Percentiles rank a stretch among this genome's conserved stretches.
Conservation (phyloP, 2,797 vertebrate genomes). For the Sebastes itinus region DNA sequence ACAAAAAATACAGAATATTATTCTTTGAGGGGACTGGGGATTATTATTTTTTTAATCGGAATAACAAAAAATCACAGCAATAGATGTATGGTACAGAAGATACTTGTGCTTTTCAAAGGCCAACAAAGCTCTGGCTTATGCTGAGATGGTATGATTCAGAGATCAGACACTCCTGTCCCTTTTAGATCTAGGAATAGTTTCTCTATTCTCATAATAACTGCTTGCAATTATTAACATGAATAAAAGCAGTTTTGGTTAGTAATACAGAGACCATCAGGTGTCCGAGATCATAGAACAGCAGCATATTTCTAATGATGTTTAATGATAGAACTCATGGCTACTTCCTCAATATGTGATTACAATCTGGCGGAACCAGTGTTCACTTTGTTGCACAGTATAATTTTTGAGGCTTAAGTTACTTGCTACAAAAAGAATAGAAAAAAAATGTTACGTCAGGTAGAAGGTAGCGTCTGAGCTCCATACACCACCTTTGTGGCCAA, state of each 20-base stretch:
- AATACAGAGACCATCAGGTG: conserved; percentile 1
- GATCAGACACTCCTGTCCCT: conserved; percentile 19
- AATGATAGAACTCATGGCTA: conserved; percentile 29
- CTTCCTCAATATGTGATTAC: conserved; percentile 34
- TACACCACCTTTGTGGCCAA: not conserved
- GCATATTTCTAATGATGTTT: conserved; percentile 19
- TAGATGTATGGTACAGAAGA: conserved; percentile 51
- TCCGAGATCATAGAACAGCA: conserved; percentile 29
- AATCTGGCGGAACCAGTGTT: conserved; percentile 11
- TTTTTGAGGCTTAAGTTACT: conserved; percentile 9
- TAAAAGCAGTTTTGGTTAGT: conserved; percentile 25
- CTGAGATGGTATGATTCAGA: conserved; percentile 28
- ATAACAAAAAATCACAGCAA: conserved; percentile 63
- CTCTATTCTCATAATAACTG: conserved; percentile 10
- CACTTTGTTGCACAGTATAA: conserved; percentile 32
- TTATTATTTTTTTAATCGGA: not conserved
- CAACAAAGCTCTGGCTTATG: conserved; percentile 46
- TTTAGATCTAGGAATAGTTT: conserved; percentile 11
- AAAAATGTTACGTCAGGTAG: conserved; percentile 15
- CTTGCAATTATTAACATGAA: conserved; percentile 28
- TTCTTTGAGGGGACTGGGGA: conserved; percentile 2
- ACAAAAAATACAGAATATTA: conserved; percentile 58
- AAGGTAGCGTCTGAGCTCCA: conserved; percentile 32
- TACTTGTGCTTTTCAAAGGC: conserved; percentile 76
- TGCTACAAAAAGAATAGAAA: conserved; percentile 26